phyloP scores from a whole-genome alignment of 2,888 invertebrate species.

The Andrena dorsata region DNA sequence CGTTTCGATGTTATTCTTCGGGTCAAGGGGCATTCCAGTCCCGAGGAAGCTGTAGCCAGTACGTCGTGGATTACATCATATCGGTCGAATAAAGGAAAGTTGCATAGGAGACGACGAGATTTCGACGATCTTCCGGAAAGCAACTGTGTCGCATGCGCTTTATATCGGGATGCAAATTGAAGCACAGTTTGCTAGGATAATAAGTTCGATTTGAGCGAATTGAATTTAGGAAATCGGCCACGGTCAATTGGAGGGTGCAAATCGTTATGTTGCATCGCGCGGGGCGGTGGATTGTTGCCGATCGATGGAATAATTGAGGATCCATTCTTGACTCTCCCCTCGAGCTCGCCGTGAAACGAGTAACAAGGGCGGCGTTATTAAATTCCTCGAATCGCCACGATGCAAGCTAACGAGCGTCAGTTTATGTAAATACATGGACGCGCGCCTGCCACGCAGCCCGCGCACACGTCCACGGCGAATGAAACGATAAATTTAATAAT shows the following conservation, averaged over 20 bases:
- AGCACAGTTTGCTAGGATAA: too few species aligned
- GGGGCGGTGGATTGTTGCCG: background rate
- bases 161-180: too few species aligned
- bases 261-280: background rate
- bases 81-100: background rate
- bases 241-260: too few species aligned
- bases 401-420: constrained; percentile 27
- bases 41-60: background rate
- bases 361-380: constrained; percentile 40
- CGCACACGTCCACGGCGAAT: constrained; percentile 9
- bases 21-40: background rate
- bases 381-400: constrained; percentile 31
- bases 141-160: too few species aligned
- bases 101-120: background rate
- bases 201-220: too few species aligned
- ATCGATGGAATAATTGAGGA: background rate
- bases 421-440: constrained; percentile 45
- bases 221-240: too few species aligned
- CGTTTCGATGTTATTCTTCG: constrained; percentile 8
- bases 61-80: background rate
- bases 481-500: constrained; percentile 58
- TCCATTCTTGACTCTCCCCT: constrained; percentile 2
- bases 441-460: background rate
- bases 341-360: constrained; percentile 19
- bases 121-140: too few species aligned